These are phyloP conservation scores for Polyploca ridens DNA, from an alignment of 2,888 invertebrate species.

Conservation along the genomic window DNA sequence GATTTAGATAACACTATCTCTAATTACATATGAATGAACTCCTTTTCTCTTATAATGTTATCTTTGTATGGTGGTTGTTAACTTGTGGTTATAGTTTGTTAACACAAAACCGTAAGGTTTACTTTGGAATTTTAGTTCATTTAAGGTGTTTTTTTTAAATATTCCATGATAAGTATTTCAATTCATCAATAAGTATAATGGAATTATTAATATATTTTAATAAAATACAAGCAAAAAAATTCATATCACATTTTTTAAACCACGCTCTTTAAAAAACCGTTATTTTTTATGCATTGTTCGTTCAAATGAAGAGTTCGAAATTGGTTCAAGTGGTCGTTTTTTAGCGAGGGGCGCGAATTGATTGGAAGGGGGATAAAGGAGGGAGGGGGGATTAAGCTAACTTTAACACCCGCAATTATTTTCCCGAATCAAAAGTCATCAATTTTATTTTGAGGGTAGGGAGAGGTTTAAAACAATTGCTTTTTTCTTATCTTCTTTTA, in stretches of 20 bases:
- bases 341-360: constrained; percentile 10
- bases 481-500: background rate
- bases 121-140: too few relatives aligned
- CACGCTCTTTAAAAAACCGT: constrained; percentile 14
- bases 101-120: too few relatives aligned
- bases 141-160: too few relatives aligned
- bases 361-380: constrained; percentile 8
- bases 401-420: constrained; percentile 18
- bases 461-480: background rate
- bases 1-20: constrained; percentile 24
- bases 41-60: background rate
- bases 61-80: background rate
- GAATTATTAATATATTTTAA: too few relatives aligned
- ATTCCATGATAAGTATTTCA: too few relatives aligned
- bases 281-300: constrained; percentile 13
- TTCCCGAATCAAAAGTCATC: constrained; percentile 13
- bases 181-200: too few relatives aligned
- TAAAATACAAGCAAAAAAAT: background rate
- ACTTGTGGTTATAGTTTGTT: background rate
- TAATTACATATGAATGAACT: background rate
- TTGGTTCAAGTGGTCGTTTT: constrained; percentile 10
- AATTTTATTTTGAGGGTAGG: constrained; percentile 6
- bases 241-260: background rate
- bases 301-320: background rate
- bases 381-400: constrained; percentile 18